These are phyloP conservation scores for Varanus komodoensis DNA, from an alignment of 2,113 vertebrate species.

Conservation along the genomic window DNA sequence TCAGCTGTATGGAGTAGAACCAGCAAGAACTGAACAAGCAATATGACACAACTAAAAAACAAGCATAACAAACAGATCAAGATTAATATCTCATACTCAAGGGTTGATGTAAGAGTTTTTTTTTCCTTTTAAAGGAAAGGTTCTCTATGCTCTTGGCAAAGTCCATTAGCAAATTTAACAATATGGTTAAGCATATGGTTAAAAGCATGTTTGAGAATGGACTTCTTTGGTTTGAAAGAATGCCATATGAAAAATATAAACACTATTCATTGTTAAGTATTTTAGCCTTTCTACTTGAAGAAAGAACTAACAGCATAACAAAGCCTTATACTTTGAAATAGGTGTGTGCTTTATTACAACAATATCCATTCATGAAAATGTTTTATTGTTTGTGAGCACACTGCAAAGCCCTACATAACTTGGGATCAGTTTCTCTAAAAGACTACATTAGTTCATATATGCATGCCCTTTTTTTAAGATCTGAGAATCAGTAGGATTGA, in stretches of 20 bases:
- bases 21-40: not conserved
- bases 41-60: not conserved
- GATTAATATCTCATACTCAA: not conserved
- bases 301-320: too few species aligned
- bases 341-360: not conserved
- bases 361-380: not conserved
- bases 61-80: not conserved
- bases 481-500: too few species aligned
- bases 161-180: not conserved
- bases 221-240: not conserved
- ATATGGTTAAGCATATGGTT: not conserved
- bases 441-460: not conserved
- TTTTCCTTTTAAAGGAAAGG: not conserved
- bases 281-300: too few species aligned
- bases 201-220: not conserved
- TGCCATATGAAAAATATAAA: not conserved
- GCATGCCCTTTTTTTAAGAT: not conserved
- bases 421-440: not conserved
- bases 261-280: too few species aligned
- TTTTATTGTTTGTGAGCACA: not conserved
- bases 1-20: not conserved
- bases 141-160: not conserved
- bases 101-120: not conserved
- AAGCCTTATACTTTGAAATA: not conserved
- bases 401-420: not conserved